Base-by-base conservation (phyloP, 2,113 vertebrate genomes). In the Rhea pennata region DNA sequence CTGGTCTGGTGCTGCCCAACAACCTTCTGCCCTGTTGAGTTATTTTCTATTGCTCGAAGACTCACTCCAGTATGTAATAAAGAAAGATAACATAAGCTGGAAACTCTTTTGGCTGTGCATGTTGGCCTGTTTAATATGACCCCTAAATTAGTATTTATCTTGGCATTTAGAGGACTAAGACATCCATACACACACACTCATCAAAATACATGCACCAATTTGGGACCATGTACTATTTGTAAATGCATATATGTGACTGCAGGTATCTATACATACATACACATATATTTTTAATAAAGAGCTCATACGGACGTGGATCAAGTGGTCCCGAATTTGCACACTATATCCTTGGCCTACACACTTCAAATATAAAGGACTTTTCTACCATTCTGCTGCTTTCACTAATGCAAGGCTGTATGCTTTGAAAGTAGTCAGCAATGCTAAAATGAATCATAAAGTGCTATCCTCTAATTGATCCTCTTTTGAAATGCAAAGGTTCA, bases 111-210 rank as follows among this genome's bases (percentile, higher is more conserved):
- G 73, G 36, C 58, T 65, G 23, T 54, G 12, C 26, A 14, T 21
- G 11, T 27, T 77, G 27, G 36, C 13, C 7, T 84, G 1, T 62
- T 87, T 74, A 7, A 70, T 53, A 13, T 58, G 64, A 62, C 3
- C 71, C 31, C 16, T 50, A 4, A 12, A 64, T 26, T 4, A 44
- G 13, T 48, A 58, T 48, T 91, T 87, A 40, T 33, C 50, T 91
- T 70, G 29, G 22, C 31, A 51, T 59, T 42, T 42, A 81, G 6
- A 85, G 15, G 40, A 44, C 56, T 26, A 82, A 64, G 40, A 54
- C 31, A 53, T 17, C 16, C 9, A 78, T 48, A 50, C 5, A 10
- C 36, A 36, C 5, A 42, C 3, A 7, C 8, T 2, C 0, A 0
- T 8, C 44, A 90, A 15, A 78, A 53, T 3, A 27, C 22, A 79